Evolutionary conservation across 2,113 vertebrate genomes (phyloP).

Genomic region (Vulpes vulpes): DNA sequence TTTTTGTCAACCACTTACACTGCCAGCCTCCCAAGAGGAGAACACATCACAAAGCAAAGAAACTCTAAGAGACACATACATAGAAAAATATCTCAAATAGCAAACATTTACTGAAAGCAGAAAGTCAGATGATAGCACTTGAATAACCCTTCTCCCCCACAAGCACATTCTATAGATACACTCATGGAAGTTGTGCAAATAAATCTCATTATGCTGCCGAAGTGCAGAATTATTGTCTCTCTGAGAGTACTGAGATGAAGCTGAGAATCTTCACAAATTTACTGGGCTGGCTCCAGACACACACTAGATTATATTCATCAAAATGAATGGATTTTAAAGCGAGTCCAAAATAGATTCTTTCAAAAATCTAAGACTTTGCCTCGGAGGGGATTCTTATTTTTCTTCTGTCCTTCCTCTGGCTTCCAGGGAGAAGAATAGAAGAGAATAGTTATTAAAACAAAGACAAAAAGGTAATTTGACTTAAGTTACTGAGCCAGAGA

Average conservation of each 20-base stretch:
- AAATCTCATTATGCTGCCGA: conserved; percentile 74
- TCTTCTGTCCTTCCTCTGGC: not conserved
- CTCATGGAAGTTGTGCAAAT: conserved; percentile 70
- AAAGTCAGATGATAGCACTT: conserved; percentile 67
- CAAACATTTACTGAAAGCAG: conserved; percentile 75
- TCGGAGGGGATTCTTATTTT: conserved; percentile 60
- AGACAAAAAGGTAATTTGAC: conserved; percentile 59
- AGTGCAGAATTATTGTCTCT: conserved; percentile 72
- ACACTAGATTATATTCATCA: conserved; percentile 73
- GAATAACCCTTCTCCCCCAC: conserved; percentile 69
- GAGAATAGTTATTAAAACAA: conserved; percentile 65
- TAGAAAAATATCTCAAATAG: conserved; percentile 72
- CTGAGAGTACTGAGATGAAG: conserved; percentile 63
- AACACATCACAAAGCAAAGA: conserved; percentile 83
- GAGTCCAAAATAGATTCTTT: conserved; percentile 69
- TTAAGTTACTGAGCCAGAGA: conserved; percentile 67
- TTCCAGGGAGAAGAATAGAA: not conserved
- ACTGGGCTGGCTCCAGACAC: conserved; percentile 75
- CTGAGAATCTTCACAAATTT: conserved; percentile 72
- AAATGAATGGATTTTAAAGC: conserved; percentile 80
- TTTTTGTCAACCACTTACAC: conserved; percentile 87
- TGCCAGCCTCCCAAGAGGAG: conserved; percentile 86
- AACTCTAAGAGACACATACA: conserved; percentile 80
- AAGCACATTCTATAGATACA: conserved; percentile 69
- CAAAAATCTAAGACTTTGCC: conserved; percentile 62